Evolutionary conservation across 2,888 invertebrate species (phyloP).

Genomic region (Scaptomyza caliginosa): DNA sequence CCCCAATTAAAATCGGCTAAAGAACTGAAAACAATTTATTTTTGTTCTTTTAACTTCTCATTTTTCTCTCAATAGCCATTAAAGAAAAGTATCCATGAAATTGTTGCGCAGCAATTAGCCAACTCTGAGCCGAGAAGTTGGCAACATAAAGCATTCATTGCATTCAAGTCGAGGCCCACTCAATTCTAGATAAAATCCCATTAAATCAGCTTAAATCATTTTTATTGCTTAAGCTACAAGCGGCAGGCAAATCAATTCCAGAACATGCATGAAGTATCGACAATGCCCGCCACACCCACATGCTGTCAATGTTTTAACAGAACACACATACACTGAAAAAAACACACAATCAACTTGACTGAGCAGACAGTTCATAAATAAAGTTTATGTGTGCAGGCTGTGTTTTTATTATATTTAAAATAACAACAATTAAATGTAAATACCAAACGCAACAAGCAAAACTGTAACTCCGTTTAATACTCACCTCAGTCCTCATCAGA

Average conservation of each 20-base stretch:
- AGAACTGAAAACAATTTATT: neutral
- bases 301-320: conserved; percentile 54
- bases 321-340: neutral
- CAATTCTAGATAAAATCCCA: conserved; percentile 4
- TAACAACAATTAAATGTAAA: conserved; percentile 77
- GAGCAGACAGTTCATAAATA: conserved; percentile 38
- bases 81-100: neutral
- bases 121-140: conserved; percentile 32
- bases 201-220: conserved; percentile 57
- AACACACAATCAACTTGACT: neutral
- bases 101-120: conserved; percentile 11
- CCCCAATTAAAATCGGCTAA: conserved; percentile 1
- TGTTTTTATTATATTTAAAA: conserved; percentile 62
- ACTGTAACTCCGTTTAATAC: conserved; percentile 7
- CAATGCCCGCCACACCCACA: conserved; percentile 55
- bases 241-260: conserved; percentile 46
- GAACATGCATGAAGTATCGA: conserved; percentile 26
- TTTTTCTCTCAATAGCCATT: neutral
- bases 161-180: neutral
- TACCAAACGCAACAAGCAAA: conserved; percentile 56
- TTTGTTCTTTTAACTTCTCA: neutral
- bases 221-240: conserved; percentile 36
- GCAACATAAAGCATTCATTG: neutral
- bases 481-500: conserved; percentile 6
- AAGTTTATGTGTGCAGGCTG: conserved; percentile 19